These are phyloP conservation scores for Harpalus rufipes DNA, from an alignment of 2,888 invertebrate genomes.

Conservation along the genomic window DNA sequence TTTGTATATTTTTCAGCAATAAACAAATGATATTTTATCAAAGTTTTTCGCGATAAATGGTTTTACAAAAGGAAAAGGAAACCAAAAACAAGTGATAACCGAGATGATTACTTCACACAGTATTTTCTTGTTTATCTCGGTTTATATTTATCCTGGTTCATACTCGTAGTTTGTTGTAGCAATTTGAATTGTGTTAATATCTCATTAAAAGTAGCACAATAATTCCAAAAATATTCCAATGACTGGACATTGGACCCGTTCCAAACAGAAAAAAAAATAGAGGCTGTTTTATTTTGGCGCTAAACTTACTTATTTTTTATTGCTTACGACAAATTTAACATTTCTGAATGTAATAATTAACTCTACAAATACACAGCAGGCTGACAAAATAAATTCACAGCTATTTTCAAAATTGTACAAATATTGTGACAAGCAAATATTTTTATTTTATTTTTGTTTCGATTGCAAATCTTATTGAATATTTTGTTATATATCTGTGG, in stretches of 20 bases:
- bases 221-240: constrained; percentile 18
- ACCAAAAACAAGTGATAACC: background rate
- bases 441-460: too few species aligned
- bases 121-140: background rate
- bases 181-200: background rate
- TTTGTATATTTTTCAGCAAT: background rate
- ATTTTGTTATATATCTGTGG: too few species aligned
- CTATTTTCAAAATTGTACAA: background rate
- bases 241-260: background rate
- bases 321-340: background rate
- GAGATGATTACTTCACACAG: background rate
- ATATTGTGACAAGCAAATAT: background rate
- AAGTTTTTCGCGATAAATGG: background rate
- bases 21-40: background rate
- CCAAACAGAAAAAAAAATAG: background rate
- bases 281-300: background rate
- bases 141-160: background rate
- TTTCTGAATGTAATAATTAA: background rate
- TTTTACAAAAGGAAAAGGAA: background rate
- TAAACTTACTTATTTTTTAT: background rate
- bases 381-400: too few species aligned
- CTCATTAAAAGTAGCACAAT: constrained; percentile 10
- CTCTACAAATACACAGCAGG: background rate
- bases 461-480: too few species aligned
- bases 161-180: too few species aligned